Conservation (phyloP, 2,888 invertebrate species). For the Hydriomena furcata region DNA sequence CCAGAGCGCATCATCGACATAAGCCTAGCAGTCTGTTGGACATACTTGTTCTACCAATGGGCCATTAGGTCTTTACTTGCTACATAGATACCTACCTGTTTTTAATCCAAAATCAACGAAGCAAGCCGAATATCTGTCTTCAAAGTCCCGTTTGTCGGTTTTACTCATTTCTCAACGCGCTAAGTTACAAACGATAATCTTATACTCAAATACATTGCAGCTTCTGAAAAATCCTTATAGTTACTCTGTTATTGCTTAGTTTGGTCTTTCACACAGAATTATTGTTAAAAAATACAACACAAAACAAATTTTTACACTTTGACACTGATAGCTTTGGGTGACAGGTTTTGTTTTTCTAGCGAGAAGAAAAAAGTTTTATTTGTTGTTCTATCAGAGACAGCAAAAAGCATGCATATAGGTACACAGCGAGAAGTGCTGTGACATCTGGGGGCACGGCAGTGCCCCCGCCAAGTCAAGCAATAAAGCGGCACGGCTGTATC, state of each 20-base stretch:
- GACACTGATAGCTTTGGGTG: slow-evolving; percentile 13
- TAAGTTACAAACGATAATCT: slow-evolving; percentile 40
- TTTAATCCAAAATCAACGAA: slow-evolving; percentile 72
- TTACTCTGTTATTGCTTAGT: slow-evolving; percentile 14
- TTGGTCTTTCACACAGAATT: slow-evolving; percentile 18
- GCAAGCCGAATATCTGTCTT: slow-evolving; percentile 70
- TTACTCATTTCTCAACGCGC: slow-evolving; percentile 57
- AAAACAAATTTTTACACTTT: slow-evolving; percentile 28
- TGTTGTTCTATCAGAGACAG: background rate
- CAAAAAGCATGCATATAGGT: no score
- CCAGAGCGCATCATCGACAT: no score
- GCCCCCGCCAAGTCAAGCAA: no score
- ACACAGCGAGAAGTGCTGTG: no score
- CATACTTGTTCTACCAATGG: no score
- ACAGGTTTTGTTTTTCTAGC: slow-evolving; percentile 16
- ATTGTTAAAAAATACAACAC: slow-evolving; percentile 24
- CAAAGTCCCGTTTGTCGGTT: slow-evolving; percentile 64
- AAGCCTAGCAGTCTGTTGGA: no score
- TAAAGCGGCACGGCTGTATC: no score
- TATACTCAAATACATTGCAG: slow-evolving; percentile 38
- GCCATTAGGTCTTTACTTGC: background rate
- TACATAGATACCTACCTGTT: slow-evolving; percentile 52
- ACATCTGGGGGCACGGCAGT: no score
- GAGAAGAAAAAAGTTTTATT: slow-evolving; percentile 4
- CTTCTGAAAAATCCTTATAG: slow-evolving; percentile 36